Percentiles rank a stretch among this genome's conserved stretches.
These are phyloP conservation scores for Gasterosteus nipponicus DNA, from an alignment of 2,113 vertebrate species.

Conservation along the genomic window DNA sequence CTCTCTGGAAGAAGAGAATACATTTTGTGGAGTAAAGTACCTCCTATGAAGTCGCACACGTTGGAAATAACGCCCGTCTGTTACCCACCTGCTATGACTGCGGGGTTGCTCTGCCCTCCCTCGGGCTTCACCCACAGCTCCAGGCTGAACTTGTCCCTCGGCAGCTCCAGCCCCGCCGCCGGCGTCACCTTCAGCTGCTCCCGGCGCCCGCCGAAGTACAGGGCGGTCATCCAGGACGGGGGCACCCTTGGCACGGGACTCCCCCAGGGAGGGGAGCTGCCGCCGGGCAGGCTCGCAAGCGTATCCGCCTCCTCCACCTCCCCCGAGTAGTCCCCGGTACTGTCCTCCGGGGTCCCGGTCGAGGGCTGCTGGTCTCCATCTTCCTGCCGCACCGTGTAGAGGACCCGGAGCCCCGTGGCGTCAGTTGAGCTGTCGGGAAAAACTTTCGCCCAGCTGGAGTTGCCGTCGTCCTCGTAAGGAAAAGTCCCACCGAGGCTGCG, in stretches of 20 bases:
- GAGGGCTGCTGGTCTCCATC: constrained; percentile 35
- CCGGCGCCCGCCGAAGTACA: constrained; percentile 88
- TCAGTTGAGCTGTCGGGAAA: constrained; percentile 22
- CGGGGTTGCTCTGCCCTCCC: constrained; percentile 92
- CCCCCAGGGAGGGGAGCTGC: constrained; percentile 61
- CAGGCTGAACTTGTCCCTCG: constrained; percentile 87
- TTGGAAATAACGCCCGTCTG: not conserved
- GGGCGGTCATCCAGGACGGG: constrained; percentile 78
- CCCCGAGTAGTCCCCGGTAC: constrained; percentile 67
- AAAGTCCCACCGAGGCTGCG: constrained; percentile 57
- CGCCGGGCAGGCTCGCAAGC: constrained; percentile 14
- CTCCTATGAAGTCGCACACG: no score
- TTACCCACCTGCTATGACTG: constrained; percentile 91
- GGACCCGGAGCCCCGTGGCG: constrained; percentile 24
- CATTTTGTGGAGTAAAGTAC: not conserved
- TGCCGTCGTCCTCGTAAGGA: constrained; percentile 33
- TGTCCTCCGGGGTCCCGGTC: constrained; percentile 24
- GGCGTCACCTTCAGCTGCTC: constrained; percentile 86
- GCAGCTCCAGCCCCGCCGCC: constrained; percentile 79
- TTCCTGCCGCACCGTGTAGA: constrained; percentile 11
- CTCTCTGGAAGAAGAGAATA: not conserved
- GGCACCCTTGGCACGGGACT: constrained; percentile 54
- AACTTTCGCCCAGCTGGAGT: constrained; percentile 56
- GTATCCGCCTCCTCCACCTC: constrained; percentile 67
- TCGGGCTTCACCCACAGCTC: constrained; percentile 94